Evolutionary conservation across 1,140 invertebrate genomes (phyloP).

Genomic region (Zaprionus vittiger): DNA sequence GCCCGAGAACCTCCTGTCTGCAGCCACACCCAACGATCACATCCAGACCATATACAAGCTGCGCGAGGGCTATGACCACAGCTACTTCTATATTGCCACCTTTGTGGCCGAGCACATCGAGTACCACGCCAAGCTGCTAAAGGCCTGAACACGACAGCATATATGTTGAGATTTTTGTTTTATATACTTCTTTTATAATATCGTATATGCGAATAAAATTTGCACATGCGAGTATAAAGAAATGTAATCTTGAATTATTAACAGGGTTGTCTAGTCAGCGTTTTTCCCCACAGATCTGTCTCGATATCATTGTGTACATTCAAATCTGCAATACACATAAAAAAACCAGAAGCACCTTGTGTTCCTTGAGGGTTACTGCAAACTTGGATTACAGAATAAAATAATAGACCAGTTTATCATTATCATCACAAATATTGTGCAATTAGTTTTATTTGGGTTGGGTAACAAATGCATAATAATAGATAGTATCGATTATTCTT

Average conservation of each 20-base stretch:
- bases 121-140: constrained; percentile 92
- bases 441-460: constrained; percentile 35
- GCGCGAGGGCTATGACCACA: constrained; percentile 97
- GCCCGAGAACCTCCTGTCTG: constrained; percentile 92
- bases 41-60: constrained; percentile 91
- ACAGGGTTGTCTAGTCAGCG: too few species aligned
- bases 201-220: constrained; percentile 28
- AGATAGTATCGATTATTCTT: constrained; percentile 57
- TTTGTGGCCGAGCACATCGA: constrained; percentile 97
- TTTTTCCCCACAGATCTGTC: too few species aligned
- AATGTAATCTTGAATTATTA: neutral
- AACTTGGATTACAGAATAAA: neutral
- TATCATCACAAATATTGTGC: constrained; percentile 48
- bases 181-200: neutral
- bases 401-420: neutral
- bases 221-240: constrained; percentile 13
- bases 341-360: too few species aligned
- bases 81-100: constrained; percentile 97
- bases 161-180: constrained; percentile 6
- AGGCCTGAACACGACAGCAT: constrained; percentile 50
- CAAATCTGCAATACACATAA: too few species aligned
- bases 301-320: too few species aligned
- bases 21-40: constrained; percentile 89
- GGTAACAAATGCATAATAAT: constrained; percentile 49
- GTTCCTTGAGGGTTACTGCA: too few species aligned